Base-by-base conservation (phyloP, 1,140 invertebrate species). In the Pogonus chalceus region DNA sequence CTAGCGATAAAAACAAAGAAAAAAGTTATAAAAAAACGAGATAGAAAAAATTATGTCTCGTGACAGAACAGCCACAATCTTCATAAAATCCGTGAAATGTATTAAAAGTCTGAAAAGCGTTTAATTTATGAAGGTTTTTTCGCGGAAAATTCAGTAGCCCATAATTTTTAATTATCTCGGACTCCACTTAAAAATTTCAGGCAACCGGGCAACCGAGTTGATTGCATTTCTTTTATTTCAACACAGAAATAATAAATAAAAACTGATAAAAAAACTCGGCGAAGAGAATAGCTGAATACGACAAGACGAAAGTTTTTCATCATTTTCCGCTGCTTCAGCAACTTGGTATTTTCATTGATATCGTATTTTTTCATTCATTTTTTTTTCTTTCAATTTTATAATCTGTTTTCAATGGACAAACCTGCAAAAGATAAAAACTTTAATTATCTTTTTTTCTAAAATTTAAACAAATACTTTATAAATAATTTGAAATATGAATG, bases 201-300 rank as follows among this genome's bases (percentile, higher is more conserved):
- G 9, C 18, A 16, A 10, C 18, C 3, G 9, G 3, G 37, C 7
- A 43, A 18, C 3, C 9, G 37, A 43, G 37, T 43, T 43, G 37
- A 43, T 43, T 43, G 18, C 37, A 43, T 43, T 43, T 43, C 37
- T 43, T 43, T 43, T 43, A 43, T 43, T 43, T 43, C 37, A 43
- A 43, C 37, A 18, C 18, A 43, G 18, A 43, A 43, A 43, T 43
- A 43, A 43, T 43, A 43, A 43, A 43, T 43, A 43, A 43, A 43
- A 43, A 43, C 37, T 43, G 37, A 43, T 43, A 43, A 43, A 43
- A 43, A 43, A n/a, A n/a, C n/a, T n/a, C n/a, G n/a, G 37, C 37
- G 26, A 31, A 4, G 4, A 12, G 37, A n/a, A n/a, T n/a, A 10
- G 37, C 9, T 43, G 37, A 43, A 43, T 43, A 43, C 37, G 37